These are phyloP conservation scores for Notospermus geniculatus DNA, from an alignment of 1,140 invertebrate genomes.

Conservation along the genomic window DNA sequence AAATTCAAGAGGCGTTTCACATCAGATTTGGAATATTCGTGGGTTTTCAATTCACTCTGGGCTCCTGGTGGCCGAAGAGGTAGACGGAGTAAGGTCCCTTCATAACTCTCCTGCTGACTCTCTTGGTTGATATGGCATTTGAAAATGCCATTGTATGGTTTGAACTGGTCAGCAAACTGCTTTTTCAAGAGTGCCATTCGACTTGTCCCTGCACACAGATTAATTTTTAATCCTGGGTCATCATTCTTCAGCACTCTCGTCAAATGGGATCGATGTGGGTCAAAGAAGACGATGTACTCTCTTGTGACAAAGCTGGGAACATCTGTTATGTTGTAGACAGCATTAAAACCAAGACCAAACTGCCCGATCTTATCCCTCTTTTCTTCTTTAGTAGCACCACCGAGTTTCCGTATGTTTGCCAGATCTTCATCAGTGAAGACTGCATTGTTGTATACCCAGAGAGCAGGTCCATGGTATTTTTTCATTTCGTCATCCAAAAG, in stretches of 20 bases:
- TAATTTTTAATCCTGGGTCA: too few relatives aligned
- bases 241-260: not conserved
- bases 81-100: conserved; percentile 45
- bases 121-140: conserved; percentile 19
- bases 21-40: too few relatives aligned
- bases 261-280: conserved; percentile 44
- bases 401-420: conserved; percentile 37
- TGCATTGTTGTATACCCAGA: conserved; percentile 46
- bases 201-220: not conserved
- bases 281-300: conserved; percentile 45
- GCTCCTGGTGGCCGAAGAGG: conserved; percentile 25
- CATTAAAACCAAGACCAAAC: conserved; percentile 50
- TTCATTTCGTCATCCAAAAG: conserved; percentile 40
- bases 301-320: conserved; percentile 47
- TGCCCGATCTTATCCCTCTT: conserved; percentile 40
- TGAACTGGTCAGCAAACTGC: conserved; percentile 23
- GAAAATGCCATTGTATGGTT: conserved; percentile 28
- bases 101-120: conserved; percentile 15
- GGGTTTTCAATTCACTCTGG: too few relatives aligned
- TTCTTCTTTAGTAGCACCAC: conserved; percentile 40
- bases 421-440: conserved; percentile 42
- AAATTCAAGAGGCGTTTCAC: conserved; percentile 36
- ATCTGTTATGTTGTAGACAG: conserved; percentile 52
- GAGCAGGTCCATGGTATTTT: conserved; percentile 41
- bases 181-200: too few relatives aligned